phyloP scores from a whole-genome alignment of 2,113 vertebrate genomes.

The Blennius ocellaris region DNA sequence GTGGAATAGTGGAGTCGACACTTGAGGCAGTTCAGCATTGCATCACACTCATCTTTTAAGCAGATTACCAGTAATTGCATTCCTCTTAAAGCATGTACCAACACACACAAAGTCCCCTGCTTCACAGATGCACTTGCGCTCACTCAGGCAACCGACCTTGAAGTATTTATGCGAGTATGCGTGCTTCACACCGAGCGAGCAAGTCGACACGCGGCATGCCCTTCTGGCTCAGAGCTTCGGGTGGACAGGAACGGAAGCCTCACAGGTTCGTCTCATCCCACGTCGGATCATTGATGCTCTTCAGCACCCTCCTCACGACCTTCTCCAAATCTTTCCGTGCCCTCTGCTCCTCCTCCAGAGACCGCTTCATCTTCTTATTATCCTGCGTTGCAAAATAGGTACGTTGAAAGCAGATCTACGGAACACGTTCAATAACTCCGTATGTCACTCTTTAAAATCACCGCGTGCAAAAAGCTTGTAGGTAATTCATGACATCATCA shows the following conservation, averaged over 20 bases:
- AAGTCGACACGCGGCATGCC: conserved; percentile 6
- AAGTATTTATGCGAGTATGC: not conserved
- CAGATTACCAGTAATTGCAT: not conserved
- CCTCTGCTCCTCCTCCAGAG: conserved; percentile 94
- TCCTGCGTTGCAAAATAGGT: conserved; percentile 81
- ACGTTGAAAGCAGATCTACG: not conserved
- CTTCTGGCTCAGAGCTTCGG: conserved; percentile 15
- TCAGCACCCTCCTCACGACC: conserved; percentile 92
- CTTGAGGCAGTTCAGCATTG: conserved; percentile 10
- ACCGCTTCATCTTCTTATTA: conserved; percentile 97
- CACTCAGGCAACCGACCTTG: conserved; percentile 17
- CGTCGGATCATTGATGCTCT: conserved; percentile 94
- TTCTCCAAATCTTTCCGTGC: conserved; percentile 95
- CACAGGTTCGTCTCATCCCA: conserved; percentile 98
- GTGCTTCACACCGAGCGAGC: conserved; percentile 11
- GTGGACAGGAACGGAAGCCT: conserved; percentile 49
- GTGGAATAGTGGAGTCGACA: not conserved
- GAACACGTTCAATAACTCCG: not conserved
- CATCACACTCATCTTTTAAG: not conserved
- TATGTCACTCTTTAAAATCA: too few relatives aligned
- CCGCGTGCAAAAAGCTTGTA: too few relatives aligned
- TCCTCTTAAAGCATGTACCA: not conserved
- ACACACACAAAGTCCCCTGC: conserved; percentile 23
- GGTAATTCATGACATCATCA: too few relatives aligned
- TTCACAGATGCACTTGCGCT: conserved; percentile 19